phyloP scores from a whole-genome alignment of 2,797 vertebrate genomes.

The Petrocephalus sullivani region DNA sequence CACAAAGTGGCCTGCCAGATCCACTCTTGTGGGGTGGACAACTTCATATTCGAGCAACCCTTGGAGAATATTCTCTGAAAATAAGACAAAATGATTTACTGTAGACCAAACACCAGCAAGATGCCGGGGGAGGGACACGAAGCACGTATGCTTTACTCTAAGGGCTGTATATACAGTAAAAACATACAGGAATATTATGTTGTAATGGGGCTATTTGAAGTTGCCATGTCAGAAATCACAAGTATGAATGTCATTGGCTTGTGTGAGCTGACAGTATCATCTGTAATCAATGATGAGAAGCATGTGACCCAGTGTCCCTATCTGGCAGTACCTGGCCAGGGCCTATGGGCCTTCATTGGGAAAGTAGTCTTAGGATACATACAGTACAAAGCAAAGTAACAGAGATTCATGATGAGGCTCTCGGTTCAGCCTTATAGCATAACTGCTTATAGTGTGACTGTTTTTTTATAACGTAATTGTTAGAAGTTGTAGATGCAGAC shows the following conservation, averaged over 20 bases:
- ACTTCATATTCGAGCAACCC: slow-evolving; percentile 65
- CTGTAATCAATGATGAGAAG: background rate
- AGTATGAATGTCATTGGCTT: background rate
- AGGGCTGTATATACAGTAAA: background rate
- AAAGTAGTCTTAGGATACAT: too few relatives aligned
- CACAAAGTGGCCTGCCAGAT: slow-evolving; percentile 78
- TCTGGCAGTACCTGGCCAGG: background rate
- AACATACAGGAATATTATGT: background rate
- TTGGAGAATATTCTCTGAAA: slow-evolving; percentile 44
- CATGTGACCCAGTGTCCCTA: background rate
- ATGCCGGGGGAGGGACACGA: background rate
- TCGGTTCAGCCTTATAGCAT: too few relatives aligned
- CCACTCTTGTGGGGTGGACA: slow-evolving; percentile 79
- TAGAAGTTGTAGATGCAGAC: too few relatives aligned
- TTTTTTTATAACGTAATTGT: too few relatives aligned
- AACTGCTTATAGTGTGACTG: too few relatives aligned
- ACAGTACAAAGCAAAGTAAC: too few relatives aligned
- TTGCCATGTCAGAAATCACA: background rate
- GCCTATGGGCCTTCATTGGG: background rate
- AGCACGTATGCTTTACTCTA: background rate
- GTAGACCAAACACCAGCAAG: background rate
- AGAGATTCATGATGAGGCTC: too few relatives aligned
- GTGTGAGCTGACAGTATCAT: background rate
- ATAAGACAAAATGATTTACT: background rate
- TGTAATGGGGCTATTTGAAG: background rate